Base-by-base conservation (phyloP, 2,888 invertebrate genomes). In the Nebria brevicollis region DNA sequence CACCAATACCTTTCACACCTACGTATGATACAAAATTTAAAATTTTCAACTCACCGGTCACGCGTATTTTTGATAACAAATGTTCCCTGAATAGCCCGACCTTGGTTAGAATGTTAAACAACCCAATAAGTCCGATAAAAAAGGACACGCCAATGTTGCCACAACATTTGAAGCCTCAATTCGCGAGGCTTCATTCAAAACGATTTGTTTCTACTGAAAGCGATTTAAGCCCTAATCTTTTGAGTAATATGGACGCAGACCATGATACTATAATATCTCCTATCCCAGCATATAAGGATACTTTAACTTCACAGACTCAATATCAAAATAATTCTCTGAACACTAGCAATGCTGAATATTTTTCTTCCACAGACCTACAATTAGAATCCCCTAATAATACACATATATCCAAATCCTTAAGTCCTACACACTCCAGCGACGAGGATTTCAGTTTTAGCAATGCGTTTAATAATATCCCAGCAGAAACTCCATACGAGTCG, bases 81-180 rank as follows among this genome's bases (percentile, higher is more conserved):
- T 25, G 25, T 34, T 72, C 34, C 42, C 25, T 78, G 10, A 78
- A 78, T 42, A 78, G 78, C 64, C 78, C 78, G 3, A 64, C n/a
- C 1, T 20, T 66, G 13, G 20, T 73, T 13, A 25, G 66, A 4
- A 78, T 78, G 78, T 25, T 78, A 13, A 41, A 72, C n/a, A 25
- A 20, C 42, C 78, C 78, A 7, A 42, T 78, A 4, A 78, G 73
- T 41, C 78, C 78, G n/a, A 73, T 78, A 65, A 11, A 42, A n/a
- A 73, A 20, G 6, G n/a, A n/a, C 43, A 77, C 66, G 42, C 77
- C 77, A 20, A 15, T 15, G n/a, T 8, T 26, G 26, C 34, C 11
- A 26, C 70, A 10, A 11, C 25, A 70, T 20, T 25, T n/a, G 13
- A 25, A 66, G 66, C 0, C 11, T 4, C 15, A 25, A 8, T 13